A percentile compares a stretch with the other conserved stretches of the same genome.
phyloP scores from a whole-genome alignment of 2,113 vertebrate genomes.

The Brachionichthys hirsutus region DNA sequence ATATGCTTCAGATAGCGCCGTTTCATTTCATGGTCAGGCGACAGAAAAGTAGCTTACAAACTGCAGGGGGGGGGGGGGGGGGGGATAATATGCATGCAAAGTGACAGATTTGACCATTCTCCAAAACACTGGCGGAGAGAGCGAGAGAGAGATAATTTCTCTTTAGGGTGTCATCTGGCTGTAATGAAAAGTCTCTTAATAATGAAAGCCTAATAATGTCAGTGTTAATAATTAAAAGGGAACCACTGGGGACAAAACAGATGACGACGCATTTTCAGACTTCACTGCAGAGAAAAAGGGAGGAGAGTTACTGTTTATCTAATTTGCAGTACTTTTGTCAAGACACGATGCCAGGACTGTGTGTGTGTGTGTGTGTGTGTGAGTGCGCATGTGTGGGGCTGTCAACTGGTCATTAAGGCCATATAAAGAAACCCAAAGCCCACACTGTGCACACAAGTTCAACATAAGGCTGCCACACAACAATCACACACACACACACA shows the following conservation, averaged over 20 bases:
- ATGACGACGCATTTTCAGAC: slow-evolving; percentile 82
- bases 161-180: slow-evolving; percentile 54
- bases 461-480: slow-evolving; percentile 56
- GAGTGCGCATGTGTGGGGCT: slow-evolving; percentile 47
- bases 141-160: slow-evolving; percentile 42
- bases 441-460: slow-evolving; percentile 48
- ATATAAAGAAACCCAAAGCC: slow-evolving; percentile 58
- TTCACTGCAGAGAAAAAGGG: slow-evolving; percentile 62
- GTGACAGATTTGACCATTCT: too few relatives aligned
- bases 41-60: too few relatives aligned
- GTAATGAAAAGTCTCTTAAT: slow-evolving; percentile 82
- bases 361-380: slow-evolving; percentile 2
- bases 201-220: slow-evolving; percentile 89
- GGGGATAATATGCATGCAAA: too few relatives aligned
- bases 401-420: slow-evolving; percentile 67
- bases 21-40: too few relatives aligned
- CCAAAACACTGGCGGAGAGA: neutral
- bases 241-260: slow-evolving; percentile 82
- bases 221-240: slow-evolving; percentile 92
- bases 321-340: slow-evolving; percentile 59
- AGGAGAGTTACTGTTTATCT: slow-evolving; percentile 47
- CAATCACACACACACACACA: too few relatives aligned
- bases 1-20: too few relatives aligned
- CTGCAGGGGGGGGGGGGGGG: too few relatives aligned
- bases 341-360: slow-evolving; percentile 39